These are phyloP conservation scores for Netelia melanura DNA, from an alignment of 2,888 invertebrate genomes.

Conservation along the genomic window DNA sequence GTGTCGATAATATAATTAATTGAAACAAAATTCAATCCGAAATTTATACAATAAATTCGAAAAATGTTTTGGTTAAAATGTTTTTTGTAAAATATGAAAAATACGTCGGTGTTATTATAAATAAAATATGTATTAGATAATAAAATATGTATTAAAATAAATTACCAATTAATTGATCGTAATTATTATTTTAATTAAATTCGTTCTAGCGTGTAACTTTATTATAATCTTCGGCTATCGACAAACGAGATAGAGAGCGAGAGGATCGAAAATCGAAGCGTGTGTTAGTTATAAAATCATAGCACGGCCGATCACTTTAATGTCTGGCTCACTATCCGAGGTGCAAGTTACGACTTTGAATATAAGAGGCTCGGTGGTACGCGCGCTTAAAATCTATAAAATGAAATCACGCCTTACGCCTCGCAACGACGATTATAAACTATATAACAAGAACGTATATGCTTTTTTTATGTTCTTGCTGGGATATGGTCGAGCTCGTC, in stretches of 20 bases:
- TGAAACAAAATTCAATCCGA: neutral
- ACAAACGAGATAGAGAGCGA: neutral
- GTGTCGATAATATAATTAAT: neutral
- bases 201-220: neutral
- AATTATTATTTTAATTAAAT: neutral
- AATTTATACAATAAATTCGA: too few relatives aligned
- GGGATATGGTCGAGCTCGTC: conserved; percentile 34
- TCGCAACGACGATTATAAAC: conserved; percentile 38
- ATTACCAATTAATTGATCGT: too few relatives aligned
- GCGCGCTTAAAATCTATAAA: conserved; percentile 42
- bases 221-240: neutral
- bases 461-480: conserved; percentile 32
- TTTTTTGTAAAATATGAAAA: too few relatives aligned
- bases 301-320: conserved; percentile 31
- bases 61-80: too few relatives aligned
- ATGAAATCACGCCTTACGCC: conserved; percentile 39
- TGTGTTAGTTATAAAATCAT: conserved; percentile 51
- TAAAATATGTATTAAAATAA: too few relatives aligned
- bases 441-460: conserved; percentile 60
- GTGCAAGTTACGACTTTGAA: conserved; percentile 46
- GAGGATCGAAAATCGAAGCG: conserved; percentile 34
- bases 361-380: conserved; percentile 30
- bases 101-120: too few relatives aligned
- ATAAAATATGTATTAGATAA: too few relatives aligned
- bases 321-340: conserved; percentile 26